Conservation (phyloP, 1,140 invertebrate genomes). For the Drosophila mayri region DNA sequence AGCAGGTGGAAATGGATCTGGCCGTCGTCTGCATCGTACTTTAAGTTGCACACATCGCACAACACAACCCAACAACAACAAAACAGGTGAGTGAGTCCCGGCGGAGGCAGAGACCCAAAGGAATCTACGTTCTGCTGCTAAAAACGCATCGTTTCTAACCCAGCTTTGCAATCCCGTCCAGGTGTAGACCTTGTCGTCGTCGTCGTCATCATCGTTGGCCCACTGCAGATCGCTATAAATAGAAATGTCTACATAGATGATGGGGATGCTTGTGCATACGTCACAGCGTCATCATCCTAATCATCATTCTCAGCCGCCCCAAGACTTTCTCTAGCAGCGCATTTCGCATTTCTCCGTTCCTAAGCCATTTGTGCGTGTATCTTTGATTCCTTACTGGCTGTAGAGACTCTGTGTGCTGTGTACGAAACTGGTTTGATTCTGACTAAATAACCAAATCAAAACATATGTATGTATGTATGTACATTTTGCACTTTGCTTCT, state of each 20-base stretch:
- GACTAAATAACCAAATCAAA: not conserved
- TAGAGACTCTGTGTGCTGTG: too few species aligned
- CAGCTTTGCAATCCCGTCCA: constrained; percentile 17
- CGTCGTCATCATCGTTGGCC: not conserved
- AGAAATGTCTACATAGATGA: constrained; percentile 31
- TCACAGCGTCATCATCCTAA: constrained; percentile 19
- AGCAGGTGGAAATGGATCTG: constrained; percentile 21
- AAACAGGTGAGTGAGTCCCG: constrained; percentile 32
- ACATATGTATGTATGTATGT: not conserved
- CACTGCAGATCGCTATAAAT: constrained; percentile 36
- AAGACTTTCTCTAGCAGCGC: constrained; percentile 9
- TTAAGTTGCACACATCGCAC: constrained; percentile 7
- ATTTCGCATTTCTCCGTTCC: constrained; percentile 21
- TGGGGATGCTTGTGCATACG: constrained; percentile 1
- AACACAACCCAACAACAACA: constrained; percentile 10
- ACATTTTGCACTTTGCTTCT: constrained; percentile 46
- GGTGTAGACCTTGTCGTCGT: not conserved
- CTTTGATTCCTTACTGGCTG: constrained; percentile 4
- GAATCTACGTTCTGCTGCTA: not conserved
- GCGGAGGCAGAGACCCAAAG: not conserved
- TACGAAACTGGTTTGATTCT: constrained; percentile 10
- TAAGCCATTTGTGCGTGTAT: too few species aligned
- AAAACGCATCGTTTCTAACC: constrained; percentile 27
- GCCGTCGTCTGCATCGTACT: not conserved
- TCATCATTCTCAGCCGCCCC: not conserved